Evolutionary conservation across 2,797 vertebrate species (phyloP).

Genomic region (Urophycis tenuis): DNA sequence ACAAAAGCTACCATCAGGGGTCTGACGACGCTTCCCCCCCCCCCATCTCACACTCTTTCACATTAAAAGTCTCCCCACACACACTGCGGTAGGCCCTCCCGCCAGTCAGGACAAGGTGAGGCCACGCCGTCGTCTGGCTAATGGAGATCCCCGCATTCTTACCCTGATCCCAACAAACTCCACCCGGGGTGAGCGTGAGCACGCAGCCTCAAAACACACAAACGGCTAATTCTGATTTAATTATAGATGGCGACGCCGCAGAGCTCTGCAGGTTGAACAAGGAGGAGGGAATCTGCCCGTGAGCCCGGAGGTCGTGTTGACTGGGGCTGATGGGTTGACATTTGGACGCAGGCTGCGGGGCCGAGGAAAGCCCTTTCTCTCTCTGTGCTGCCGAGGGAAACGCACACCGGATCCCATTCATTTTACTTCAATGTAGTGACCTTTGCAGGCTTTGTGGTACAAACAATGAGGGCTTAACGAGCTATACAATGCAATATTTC

Average conservation of each 20-base stretch:
- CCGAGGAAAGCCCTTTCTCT: background rate
- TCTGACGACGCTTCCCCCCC: too few relatives aligned
- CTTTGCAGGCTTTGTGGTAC: background rate
- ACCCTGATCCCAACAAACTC: background rate
- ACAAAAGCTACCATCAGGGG: too few relatives aligned
- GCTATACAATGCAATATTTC: background rate
- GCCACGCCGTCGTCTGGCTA: background rate
- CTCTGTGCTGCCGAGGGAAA: background rate
- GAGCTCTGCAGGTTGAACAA: background rate
- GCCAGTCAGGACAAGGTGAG: background rate
- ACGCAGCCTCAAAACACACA: background rate
- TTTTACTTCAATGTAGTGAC: background rate
- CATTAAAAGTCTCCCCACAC: background rate
- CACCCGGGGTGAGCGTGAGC: background rate
- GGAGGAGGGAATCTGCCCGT: background rate
- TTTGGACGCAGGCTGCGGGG: background rate
- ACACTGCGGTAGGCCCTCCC: background rate
- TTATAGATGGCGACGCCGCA: background rate
- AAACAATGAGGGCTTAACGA: background rate
- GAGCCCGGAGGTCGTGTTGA: background rate
- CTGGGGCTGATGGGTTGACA: background rate
- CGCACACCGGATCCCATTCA: background rate
- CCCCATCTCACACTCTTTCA: too few relatives aligned
- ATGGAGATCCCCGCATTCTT: background rate
- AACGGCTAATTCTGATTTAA: background rate